Evolutionary conservation across 1,140 invertebrate species (phyloP).

Genomic region (Drosophila nikananu): DNA sequence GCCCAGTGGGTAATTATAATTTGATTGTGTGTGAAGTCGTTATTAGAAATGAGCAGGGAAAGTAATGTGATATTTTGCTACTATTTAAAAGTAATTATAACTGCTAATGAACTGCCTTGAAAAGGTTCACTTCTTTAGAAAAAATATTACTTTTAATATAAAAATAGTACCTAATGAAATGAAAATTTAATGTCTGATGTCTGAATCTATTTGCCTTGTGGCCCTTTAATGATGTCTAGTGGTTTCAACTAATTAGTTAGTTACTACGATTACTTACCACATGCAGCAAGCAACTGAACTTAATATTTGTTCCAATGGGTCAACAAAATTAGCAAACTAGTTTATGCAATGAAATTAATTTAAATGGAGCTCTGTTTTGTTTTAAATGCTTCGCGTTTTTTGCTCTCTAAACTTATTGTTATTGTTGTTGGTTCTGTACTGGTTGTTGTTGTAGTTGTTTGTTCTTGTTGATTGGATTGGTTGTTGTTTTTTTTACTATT

Average conservation of each 20-base stretch:
- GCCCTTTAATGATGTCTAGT: constrained; percentile 7
- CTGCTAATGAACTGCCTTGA: neutral
- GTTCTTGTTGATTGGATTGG: constrained; percentile 55
- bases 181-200: neutral
- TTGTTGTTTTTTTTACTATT: constrained; percentile 45
- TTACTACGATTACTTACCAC: constrained; percentile 68
- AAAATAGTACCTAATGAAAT: neutral
- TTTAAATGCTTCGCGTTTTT: constrained; percentile 20
- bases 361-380: constrained; percentile 14
- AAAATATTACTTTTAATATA: neutral
- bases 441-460: constrained; percentile 53
- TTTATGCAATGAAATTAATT: constrained; percentile 31
- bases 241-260: constrained; percentile 17
- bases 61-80: neutral
- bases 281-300: constrained; percentile 60
- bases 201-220: neutral
- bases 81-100: constrained; percentile 4
- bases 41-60: constrained; percentile 3
- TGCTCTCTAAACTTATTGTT: constrained; percentile 45
- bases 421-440: constrained; percentile 45
- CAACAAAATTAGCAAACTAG: constrained; percentile 47
- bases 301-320: constrained; percentile 20
- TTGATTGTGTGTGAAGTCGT: constrained; percentile 5
- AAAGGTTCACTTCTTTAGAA: neutral
- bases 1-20: constrained; percentile 40